A percentile compares a stretch with the other conserved stretches of the same genome.
Conservation (phyloP, 1,140 invertebrate species). For the Megalonaias nervosa region DNA sequence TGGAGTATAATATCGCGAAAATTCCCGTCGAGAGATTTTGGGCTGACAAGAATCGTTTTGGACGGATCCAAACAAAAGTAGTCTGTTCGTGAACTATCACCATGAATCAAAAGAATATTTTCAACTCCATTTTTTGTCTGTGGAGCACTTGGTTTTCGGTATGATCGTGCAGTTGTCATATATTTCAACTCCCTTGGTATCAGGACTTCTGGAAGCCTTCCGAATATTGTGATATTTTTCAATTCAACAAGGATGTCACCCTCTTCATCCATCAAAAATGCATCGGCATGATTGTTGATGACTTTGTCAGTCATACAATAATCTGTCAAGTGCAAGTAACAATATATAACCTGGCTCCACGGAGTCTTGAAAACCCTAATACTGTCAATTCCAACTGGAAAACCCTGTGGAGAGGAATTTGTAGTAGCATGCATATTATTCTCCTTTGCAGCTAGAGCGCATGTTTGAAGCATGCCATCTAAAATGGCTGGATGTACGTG, state of each 20-base stretch:
- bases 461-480: conserved; percentile 24
- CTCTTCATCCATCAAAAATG: not conserved
- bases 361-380: conserved; percentile 9
- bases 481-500: conserved; percentile 17
- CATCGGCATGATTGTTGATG: conserved; percentile 13
- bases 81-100: too few species aligned
- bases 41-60: too few species aligned
- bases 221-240: not conserved
- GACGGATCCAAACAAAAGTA: too few species aligned
- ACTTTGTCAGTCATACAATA: conserved; percentile 9
- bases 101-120: too few species aligned
- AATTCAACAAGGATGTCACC: conserved; percentile 5
- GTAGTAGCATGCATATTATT: not conserved
- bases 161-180: too few species aligned
- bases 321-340: conserved; percentile 7
- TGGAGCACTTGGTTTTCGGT: too few species aligned
- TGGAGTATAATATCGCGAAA: too few species aligned
- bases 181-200: too few species aligned
- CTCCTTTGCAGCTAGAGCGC: not conserved
- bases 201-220: not conserved
- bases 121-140: too few species aligned
- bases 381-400: conserved; percentile 11
- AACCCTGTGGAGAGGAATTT: not conserved
- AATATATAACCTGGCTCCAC: conserved; percentile 1
- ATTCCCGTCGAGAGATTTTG: too few species aligned